Conservation (phyloP, 2,113 vertebrate genomes). For the Eonycteris spelaea region DNA sequence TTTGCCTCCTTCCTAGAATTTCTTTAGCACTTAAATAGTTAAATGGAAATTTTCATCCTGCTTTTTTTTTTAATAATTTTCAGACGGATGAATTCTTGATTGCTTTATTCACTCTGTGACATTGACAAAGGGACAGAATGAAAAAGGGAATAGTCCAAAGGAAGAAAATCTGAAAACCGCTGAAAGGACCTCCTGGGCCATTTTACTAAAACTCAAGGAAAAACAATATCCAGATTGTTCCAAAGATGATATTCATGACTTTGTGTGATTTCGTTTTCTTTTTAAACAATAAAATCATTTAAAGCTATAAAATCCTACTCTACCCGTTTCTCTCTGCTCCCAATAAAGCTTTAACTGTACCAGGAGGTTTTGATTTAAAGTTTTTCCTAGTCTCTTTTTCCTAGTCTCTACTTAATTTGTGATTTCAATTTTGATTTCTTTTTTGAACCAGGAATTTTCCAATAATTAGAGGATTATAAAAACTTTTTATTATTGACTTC, state of each 20-base stretch:
- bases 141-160: not conserved
- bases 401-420: not conserved
- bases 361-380: not conserved
- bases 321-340: no score
- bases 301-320: not conserved
- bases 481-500: not conserved
- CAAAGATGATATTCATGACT: not conserved
- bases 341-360: not conserved
- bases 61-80: constrained; percentile 24
- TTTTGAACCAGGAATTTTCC: not conserved
- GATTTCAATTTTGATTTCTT: constrained; percentile 37
- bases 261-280: not conserved
- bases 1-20: not conserved
- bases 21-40: not conserved
- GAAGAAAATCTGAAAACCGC: not conserved
- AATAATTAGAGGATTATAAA: not conserved
- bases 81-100: constrained; percentile 68
- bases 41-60: not conserved
- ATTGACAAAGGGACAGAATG: not conserved
- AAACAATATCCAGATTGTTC: not conserved
- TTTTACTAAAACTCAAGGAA: not conserved
- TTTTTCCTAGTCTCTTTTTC: not conserved
- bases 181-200: not conserved
- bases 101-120: constrained; percentile 33
- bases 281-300: not conserved